Percentiles rank a stretch among this genome's conserved stretches.
phyloP scores from a whole-genome alignment of 2,888 invertebrate species.

The Lasius platythorax region DNA sequence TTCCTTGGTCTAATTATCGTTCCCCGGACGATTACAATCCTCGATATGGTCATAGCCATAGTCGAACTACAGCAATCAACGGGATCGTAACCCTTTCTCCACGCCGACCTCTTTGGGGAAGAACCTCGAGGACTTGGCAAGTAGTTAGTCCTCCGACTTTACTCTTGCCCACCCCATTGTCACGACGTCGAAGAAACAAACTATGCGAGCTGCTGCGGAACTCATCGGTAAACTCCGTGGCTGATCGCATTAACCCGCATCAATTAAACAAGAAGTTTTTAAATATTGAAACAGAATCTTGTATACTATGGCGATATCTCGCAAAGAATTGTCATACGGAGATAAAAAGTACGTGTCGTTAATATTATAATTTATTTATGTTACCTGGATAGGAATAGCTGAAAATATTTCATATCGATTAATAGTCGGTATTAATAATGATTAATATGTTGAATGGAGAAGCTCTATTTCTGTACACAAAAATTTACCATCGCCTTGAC shows the following conservation, averaged over 20 bases:
- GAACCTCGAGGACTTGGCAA: constrained; percentile 82
- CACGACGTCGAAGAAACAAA: constrained; percentile 71
- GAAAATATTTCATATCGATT: neutral
- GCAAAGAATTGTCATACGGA: neutral
- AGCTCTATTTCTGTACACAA: neutral
- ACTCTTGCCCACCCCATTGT: constrained; percentile 65
- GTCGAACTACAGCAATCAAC: constrained; percentile 81
- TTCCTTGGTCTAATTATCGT: constrained; percentile 73
- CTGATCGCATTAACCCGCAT: constrained; percentile 52
- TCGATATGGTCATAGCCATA: constrained; percentile 68
- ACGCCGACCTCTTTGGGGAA: constrained; percentile 68
- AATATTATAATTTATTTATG: neutral
- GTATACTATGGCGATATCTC: neutral
- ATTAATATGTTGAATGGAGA: constrained; percentile 6
- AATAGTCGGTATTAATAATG: neutral
- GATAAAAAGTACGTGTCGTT: neutral
- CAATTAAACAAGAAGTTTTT: constrained; percentile 72
- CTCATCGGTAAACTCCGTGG: constrained; percentile 58
- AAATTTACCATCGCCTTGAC: constrained; percentile 17
- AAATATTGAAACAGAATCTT: neutral
- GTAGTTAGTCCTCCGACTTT: constrained; percentile 80
- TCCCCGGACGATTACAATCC: constrained; percentile 69
- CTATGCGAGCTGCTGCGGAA: constrained; percentile 60
- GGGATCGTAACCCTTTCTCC: constrained; percentile 78
- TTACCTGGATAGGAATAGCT: neutral